phyloP scores from a whole-genome alignment of 2,888 invertebrate species.

The Horisme vitalbata region DNA sequence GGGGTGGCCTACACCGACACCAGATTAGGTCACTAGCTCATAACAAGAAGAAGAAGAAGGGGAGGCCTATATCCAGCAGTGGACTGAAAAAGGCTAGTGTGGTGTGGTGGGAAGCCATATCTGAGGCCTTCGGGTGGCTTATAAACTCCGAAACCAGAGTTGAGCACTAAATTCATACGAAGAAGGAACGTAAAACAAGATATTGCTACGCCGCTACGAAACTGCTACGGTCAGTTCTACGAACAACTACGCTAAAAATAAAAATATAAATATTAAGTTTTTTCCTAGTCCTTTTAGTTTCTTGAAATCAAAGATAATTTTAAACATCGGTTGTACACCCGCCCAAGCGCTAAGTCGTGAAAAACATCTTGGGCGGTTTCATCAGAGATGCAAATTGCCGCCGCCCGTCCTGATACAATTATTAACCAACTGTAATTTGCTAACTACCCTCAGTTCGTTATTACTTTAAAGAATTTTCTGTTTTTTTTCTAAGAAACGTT shows the following conservation, averaged over 20 bases:
- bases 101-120: no score
- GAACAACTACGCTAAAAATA: not conserved
- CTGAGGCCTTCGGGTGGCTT: no score
- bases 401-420: conserved; percentile 53
- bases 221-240: no score
- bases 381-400: conserved; percentile 65
- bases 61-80: no score
- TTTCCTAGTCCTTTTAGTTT: not conserved
- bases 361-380: conserved; percentile 56
- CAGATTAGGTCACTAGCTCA: no score
- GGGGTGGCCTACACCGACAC: no score
- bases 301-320: not conserved
- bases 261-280: not conserved
- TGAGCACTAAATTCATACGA: no score
- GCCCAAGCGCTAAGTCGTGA: conserved; percentile 40
- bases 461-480: conserved; percentile 36
- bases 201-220: no score
- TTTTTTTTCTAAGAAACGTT: conserved; percentile 14
- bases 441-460: conserved; percentile 45
- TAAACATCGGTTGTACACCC: conserved; percentile 22
- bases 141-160: no score
- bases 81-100: no score
- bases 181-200: no score
- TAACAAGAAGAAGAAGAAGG: no score
- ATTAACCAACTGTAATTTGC: conserved; percentile 58